Conservation (phyloP, 1,140 invertebrate genomes). For the Conopomorpha cramerella region DNA sequence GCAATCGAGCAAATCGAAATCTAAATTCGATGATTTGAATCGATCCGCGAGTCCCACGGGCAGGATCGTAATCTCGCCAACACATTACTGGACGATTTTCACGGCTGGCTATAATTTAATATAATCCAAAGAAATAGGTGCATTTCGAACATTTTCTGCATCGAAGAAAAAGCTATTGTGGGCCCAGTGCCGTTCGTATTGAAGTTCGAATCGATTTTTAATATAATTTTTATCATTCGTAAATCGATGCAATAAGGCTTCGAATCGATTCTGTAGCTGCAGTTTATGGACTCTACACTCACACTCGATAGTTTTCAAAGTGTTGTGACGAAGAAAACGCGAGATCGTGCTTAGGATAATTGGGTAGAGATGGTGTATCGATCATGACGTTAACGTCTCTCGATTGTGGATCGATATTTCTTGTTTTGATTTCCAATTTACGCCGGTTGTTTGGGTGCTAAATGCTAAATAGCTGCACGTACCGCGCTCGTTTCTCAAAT, state of each 20-base stretch:
- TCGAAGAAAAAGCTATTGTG: not conserved
- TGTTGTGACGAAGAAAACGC: not conserved
- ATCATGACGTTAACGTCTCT: conserved; percentile 53
- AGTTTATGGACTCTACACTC: not conserved
- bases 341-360: conserved; percentile 45
- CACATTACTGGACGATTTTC: conserved; percentile 56
- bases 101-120: conserved; percentile 58
- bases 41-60: conserved; percentile 51
- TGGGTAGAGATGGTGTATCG: conserved; percentile 44
- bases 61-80: conserved; percentile 31
- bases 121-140: conserved; percentile 59
- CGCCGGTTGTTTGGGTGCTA: conserved; percentile 48
- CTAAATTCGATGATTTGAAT: conserved; percentile 36
- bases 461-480: conserved; percentile 57
- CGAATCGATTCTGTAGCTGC: not conserved
- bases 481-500: conserved; percentile 27
- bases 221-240: no score
- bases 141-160: conserved; percentile 20
- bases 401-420: conserved; percentile 36
- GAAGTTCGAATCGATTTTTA: no score
- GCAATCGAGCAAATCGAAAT: conserved; percentile 36
- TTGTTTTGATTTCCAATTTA: conserved; percentile 60
- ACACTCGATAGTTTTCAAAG: conserved; percentile 8
- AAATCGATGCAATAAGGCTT: not conserved
- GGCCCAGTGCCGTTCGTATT: no score